phyloP scores from a whole-genome alignment of 2,888 invertebrate genomes.

The Nebria brevicollis region DNA sequence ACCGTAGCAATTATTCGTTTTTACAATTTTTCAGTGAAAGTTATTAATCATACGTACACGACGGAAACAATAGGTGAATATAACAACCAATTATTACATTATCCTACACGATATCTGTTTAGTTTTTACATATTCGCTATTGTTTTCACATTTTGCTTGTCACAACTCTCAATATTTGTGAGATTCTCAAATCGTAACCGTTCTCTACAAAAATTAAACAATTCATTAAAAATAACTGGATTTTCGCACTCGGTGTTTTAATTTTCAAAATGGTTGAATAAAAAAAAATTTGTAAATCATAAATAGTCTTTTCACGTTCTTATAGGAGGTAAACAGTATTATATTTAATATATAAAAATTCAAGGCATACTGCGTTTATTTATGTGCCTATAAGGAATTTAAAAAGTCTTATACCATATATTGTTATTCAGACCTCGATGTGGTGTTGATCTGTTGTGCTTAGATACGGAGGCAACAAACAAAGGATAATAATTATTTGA shows the following conservation, averaged over 20 bases:
- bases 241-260: not conserved
- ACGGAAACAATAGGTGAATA: constrained; percentile 19
- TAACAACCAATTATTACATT: constrained; percentile 6
- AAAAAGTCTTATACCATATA: not conserved
- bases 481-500: not conserved
- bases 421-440: not conserved
- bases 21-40: constrained; percentile 15
- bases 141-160: constrained; percentile 10
- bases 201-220: not conserved
- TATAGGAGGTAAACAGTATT: not conserved
- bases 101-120: not conserved
- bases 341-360: constrained; percentile 1
- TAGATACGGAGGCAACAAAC: not conserved
- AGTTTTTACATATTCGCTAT: constrained; percentile 10
- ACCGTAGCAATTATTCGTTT: not conserved
- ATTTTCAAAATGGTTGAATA: not conserved
- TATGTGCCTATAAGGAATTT: not conserved
- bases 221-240: not conserved
- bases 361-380: not conserved
- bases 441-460: not conserved
- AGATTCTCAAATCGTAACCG: not conserved
- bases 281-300: not conserved
- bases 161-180: not conserved
- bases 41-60: not conserved
- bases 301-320: not conserved